These are phyloP conservation scores for Leuciscus idus DNA, from an alignment of 2,113 vertebrate species.

Conservation along the genomic window DNA sequence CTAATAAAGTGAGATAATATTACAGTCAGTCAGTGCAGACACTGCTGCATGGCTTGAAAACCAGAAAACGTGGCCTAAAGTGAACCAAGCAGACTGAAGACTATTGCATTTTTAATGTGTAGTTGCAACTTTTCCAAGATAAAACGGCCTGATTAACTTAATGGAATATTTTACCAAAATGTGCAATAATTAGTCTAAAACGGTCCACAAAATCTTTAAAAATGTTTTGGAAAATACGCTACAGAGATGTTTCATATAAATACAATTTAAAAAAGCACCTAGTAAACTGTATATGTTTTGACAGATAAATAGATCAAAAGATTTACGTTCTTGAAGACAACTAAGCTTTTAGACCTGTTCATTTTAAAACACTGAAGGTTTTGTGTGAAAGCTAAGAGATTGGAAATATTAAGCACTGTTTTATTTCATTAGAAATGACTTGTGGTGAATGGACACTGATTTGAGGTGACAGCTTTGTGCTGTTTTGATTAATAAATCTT, in stretches of 20 bases:
- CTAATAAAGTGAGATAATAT: constrained; percentile 36
- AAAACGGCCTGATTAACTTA: neutral
- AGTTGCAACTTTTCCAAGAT: neutral
- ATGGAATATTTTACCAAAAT: neutral
- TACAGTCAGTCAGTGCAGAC: neutral
- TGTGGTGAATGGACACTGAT: neutral
- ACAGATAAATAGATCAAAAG: neutral
- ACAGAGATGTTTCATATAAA: neutral
- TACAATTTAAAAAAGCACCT: neutral
- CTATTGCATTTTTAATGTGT: neutral
- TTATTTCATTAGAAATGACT: neutral
- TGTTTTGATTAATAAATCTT: constrained; percentile 7
- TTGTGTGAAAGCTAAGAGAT: neutral
- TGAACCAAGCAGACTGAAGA: constrained; percentile 13
- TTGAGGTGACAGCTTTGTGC: neutral
- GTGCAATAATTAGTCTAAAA: neutral
- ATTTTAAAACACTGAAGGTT: neutral
- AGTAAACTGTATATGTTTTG: neutral
- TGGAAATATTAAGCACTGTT: neutral
- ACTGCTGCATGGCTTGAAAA: neutral
- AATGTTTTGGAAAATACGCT: neutral
- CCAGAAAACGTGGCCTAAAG: constrained; percentile 9
- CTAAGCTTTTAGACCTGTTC: neutral
- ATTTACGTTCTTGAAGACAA: neutral
- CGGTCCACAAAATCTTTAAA: neutral